Evolutionary conservation across 2,113 vertebrate genomes (phyloP).

Genomic region (Gnathochromis pfefferi): DNA sequence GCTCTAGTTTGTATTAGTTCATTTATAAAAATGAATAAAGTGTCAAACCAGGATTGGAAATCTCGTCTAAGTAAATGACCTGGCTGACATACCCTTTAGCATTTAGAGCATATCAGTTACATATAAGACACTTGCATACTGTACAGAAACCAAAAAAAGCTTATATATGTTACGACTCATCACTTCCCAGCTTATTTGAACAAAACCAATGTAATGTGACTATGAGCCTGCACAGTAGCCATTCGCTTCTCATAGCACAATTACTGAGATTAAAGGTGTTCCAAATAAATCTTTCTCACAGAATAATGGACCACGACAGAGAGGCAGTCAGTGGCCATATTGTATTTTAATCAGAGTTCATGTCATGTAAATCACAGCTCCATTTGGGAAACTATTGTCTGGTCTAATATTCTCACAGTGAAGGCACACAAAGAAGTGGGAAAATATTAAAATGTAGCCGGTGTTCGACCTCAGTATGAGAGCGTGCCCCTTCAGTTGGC

Average conservation of each 20-base stretch:
- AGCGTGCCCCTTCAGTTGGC: slow-evolving; percentile 2
- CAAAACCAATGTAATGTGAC: not conserved
- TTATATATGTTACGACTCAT: not conserved
- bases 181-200: not conserved
- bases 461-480: slow-evolving; percentile 23
- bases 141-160: not conserved
- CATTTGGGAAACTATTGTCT: not conserved
- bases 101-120: not conserved
- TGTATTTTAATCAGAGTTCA: not conserved
- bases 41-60: not conserved
- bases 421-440: not conserved
- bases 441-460: slow-evolving; percentile 38
- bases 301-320: not conserved
- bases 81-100: not conserved
- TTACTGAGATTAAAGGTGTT: not conserved
- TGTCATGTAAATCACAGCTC: not conserved
- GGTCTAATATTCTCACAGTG: not conserved
- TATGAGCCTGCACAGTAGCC: not conserved
- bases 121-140: not conserved
- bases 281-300: not conserved
- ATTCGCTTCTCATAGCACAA: not conserved
- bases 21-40: not conserved
- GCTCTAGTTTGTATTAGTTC: not conserved
- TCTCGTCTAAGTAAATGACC: not conserved
- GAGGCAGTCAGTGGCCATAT: not conserved